These are phyloP conservation scores for Scolopax mira DNA, from an alignment of 2,113 vertebrate species.

Conservation along the genomic window DNA sequence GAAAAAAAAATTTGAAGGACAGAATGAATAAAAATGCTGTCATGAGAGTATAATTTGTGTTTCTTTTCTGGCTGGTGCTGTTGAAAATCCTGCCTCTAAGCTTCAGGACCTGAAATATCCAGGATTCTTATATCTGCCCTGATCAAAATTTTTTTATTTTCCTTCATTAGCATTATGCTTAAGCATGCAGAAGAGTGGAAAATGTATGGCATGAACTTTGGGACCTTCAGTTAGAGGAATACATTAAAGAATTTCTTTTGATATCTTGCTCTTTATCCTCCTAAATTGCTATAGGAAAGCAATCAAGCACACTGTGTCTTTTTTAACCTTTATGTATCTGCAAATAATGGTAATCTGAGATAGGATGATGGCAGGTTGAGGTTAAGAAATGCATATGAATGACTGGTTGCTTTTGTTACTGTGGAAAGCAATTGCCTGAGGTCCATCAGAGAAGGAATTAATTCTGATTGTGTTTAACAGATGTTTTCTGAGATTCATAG, in stretches of 20 bases:
- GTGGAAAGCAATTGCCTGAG: neutral
- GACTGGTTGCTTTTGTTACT: neutral
- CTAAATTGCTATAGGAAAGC: neutral
- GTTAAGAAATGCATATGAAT: neutral
- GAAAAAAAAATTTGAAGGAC: neutral
- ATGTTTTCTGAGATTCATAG: neutral
- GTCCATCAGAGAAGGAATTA: neutral
- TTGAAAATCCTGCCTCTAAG: neutral
- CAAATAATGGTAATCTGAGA: neutral
- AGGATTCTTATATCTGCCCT: neutral
- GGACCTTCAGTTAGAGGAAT: neutral
- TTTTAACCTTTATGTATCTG: neutral
- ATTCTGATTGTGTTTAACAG: neutral
- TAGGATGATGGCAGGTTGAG: neutral
- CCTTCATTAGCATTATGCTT: neutral
- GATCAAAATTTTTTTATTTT: neutral
- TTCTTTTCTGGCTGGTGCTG: neutral
- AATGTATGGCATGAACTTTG: neutral
- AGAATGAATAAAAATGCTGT: neutral
- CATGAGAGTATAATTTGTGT: neutral
- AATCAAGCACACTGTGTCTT: neutral
- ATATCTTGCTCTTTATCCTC: neutral
- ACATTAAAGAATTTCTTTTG: neutral
- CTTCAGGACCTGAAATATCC: neutral
- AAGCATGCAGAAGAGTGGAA: neutral